phyloP scores from a whole-genome alignment of 2,113 vertebrate species.

The Isurus oxyrinchus region DNA sequence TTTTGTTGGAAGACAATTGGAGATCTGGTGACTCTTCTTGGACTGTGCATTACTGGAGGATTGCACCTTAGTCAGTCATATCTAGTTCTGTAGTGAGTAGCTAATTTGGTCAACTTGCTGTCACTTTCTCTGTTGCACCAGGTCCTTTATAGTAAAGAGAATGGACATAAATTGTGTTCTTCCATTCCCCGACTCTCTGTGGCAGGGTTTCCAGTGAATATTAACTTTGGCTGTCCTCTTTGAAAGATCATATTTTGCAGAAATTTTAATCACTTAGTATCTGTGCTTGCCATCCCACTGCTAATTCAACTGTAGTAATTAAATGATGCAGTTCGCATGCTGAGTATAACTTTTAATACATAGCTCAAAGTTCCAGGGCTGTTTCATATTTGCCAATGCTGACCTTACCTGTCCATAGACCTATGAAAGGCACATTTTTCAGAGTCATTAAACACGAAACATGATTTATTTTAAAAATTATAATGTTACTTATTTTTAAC shows the following conservation, averaged over 20 bases:
- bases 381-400: neutral
- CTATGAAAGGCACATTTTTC: neutral
- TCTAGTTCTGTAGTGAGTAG: neutral
- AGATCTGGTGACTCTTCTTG: neutral
- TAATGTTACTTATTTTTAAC: neutral
- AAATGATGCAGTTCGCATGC: neutral
- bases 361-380: neutral
- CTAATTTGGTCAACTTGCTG: neutral
- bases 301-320: neutral
- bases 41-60: neutral
- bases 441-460: neutral
- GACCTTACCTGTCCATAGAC: neutral
- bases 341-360: neutral
- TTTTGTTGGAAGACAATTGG: neutral
- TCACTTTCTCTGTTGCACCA: too few relatives aligned
- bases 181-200: neutral
- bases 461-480: neutral
- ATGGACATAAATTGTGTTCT: neutral
- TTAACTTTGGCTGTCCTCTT: neutral
- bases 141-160: neutral
- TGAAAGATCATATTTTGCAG: neutral
- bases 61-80: neutral
- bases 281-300: neutral
- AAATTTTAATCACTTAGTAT: neutral
- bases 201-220: neutral